Base-by-base conservation (phyloP, 2,888 invertebrate species). In the Zaprionus obscuricornis region DNA sequence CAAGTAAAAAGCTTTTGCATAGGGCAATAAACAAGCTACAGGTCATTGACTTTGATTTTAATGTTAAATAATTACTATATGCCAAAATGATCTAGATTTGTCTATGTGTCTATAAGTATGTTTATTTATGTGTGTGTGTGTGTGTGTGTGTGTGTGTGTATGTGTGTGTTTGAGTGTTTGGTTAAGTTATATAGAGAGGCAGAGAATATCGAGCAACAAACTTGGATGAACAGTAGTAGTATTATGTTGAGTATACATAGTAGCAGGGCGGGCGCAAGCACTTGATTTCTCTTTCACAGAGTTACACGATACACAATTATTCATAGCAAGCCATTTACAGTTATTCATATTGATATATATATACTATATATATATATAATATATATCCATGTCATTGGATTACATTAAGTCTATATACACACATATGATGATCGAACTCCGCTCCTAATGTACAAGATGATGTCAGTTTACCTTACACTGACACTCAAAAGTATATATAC, bases 191-290 rank as follows among this genome's bases (percentile, higher is more conserved):
- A 31, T 11, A 66, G 33, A 47, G 55, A 68, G 72, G 60, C 54
- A 52, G 72, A 71, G 47, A 56, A 40, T 52, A 40, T 60, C 68
- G 55, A 71, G 72, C 72, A 68, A 51, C 60, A 68, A 71, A 71
- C 68, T 66, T 52, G 60, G 66, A 72, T 66, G 55, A 68, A 45
- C 62, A 55, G 43, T 55, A 63, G 24, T 55, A 55, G 27, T 49
- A 50, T n/a, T n/a, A n/a, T n/a, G n/a, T n/a, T n/a, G n/a, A n/a
- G n/a, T n/a, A n/a, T n/a, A n/a, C n/a, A n/a, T n/a, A n/a, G n/a
- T n/a, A n/a, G n/a, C n/a, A n/a, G n/a, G n/a, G n/a, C n/a, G 54
- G 60, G 51, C 43, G 45, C 68, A 68, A 66, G 68, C 68, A 71
- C 34, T 68, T 68, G 66, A 50, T 66, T 55, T 13, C 2, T 13